phyloP scores from a whole-genome alignment of 2,888 invertebrate genomes.

The Perithous albicinctus region DNA sequence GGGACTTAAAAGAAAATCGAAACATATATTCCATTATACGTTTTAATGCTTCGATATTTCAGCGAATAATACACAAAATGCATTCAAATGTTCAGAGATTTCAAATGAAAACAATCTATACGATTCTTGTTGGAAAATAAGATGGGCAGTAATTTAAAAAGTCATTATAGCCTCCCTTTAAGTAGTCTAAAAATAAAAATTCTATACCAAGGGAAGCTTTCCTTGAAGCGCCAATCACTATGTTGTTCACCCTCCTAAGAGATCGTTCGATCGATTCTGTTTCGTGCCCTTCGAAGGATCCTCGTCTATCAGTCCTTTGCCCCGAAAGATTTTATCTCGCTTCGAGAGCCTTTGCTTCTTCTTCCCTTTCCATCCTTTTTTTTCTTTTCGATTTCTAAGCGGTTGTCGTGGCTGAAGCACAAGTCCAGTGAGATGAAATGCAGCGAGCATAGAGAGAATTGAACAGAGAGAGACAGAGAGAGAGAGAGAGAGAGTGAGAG shows the following conservation, averaged over 20 bases:
- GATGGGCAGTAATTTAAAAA: background rate
- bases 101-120: no score
- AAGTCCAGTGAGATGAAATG: slow-evolving; percentile 35
- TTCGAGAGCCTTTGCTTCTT: slow-evolving; percentile 29
- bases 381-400: slow-evolving; percentile 45
- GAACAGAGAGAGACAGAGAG: slow-evolving; percentile 45
- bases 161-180: no score
- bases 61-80: no score
- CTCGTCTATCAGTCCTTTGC: slow-evolving; percentile 52
- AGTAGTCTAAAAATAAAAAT: background rate
- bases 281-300: slow-evolving; percentile 23
- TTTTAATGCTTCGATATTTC: no score
- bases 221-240: background rate
- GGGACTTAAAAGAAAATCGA: no score
- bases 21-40: no score
- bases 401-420: slow-evolving; percentile 34
- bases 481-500: no score
- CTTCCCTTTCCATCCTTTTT: slow-evolving; percentile 25
- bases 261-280: slow-evolving; percentile 39
- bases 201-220: background rate
- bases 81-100: no score
- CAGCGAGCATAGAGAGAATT: slow-evolving; percentile 32
- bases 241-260: background rate
- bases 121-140: no score
- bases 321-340: slow-evolving; percentile 61